These are phyloP conservation scores for Lethrus apterus DNA, from an alignment of 1,140 invertebrate species.

Conservation along the genomic window DNA sequence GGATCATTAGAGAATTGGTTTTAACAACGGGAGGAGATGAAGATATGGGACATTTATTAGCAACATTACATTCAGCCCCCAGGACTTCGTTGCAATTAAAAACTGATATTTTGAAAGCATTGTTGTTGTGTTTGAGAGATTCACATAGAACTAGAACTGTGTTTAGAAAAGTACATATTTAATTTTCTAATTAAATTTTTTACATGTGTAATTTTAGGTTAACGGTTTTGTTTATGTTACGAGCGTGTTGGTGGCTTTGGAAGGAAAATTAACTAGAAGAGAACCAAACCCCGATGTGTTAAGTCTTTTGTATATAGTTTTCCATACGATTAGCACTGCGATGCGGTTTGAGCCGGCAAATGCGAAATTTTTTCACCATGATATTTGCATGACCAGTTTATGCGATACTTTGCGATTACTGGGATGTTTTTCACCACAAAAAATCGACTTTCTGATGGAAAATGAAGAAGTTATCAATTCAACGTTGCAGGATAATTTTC, in stretches of 20 bases:
- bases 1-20: constrained; percentile 79
- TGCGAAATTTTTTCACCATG: constrained; percentile 95
- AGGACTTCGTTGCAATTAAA: constrained; percentile 74
- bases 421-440: constrained; percentile 72
- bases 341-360: constrained; percentile 99
- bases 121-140: constrained; percentile 82
- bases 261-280: constrained; percentile 63
- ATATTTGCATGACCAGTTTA: constrained; percentile 87
- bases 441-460: constrained; percentile 42
- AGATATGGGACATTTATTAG: constrained; percentile 86
- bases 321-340: constrained; percentile 91
- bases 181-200: constrained; percentile 1
- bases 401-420: constrained; percentile 86
- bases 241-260: constrained; percentile 88
- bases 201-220: constrained; percentile 37
- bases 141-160: constrained; percentile 93
- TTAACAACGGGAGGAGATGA: constrained; percentile 88
- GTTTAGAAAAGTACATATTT: constrained; percentile 76
- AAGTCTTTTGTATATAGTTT: constrained; percentile 77
- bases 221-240: constrained; percentile 97
- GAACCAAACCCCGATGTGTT: constrained; percentile 45
- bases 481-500: constrained; percentile 50
- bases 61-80: constrained; percentile 82
- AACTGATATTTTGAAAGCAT: constrained; percentile 83
- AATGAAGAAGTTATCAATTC: constrained; percentile 42